Percentiles rank a stretch among this genome's conserved stretches.
These are phyloP conservation scores for Cassiopea andromeda DNA, from an alignment of 30 jellyfish, hydroid and myxozoan genomes.

Conservation along the genomic window DNA sequence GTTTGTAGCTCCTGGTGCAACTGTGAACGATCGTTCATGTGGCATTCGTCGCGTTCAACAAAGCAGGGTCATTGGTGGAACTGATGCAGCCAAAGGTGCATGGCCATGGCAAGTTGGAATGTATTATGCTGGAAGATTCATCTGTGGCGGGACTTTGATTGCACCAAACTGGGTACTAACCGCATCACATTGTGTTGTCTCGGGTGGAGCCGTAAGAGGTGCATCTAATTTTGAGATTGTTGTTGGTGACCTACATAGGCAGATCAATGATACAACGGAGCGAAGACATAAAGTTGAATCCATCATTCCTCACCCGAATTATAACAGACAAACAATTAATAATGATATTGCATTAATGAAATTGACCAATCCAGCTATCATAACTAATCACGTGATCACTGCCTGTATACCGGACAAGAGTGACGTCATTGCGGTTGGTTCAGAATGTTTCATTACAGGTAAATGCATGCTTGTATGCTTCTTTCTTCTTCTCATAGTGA, in stretches of 20 bases:
- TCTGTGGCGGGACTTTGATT: slow-evolving; percentile 69
- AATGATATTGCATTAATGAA: slow-evolving; percentile 72
- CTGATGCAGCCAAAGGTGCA: slow-evolving; percentile 65
- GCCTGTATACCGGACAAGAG: slow-evolving; percentile 61
- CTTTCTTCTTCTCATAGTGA: not conserved
- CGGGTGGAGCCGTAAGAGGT: not conserved
- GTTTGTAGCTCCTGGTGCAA: slow-evolving; percentile 21
- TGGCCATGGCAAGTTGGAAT: slow-evolving; percentile 82
- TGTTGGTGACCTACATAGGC: slow-evolving; percentile 44
- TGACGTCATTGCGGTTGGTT: slow-evolving; percentile 25
- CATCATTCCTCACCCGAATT: slow-evolving; percentile 13
- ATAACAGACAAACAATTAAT: not conserved
- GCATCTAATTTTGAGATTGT: slow-evolving; percentile 10
- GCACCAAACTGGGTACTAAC: slow-evolving; percentile 76
- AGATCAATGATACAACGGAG: slow-evolving; percentile 29
- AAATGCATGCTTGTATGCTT: not conserved
- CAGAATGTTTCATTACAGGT: slow-evolving; percentile 78
- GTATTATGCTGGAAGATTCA: slow-evolving; percentile 2
- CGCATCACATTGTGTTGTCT: slow-evolving; percentile 68
- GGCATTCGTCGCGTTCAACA: slow-evolving; percentile 49
- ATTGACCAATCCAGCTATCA: slow-evolving; percentile 54
- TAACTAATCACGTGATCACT: slow-evolving; percentile 60
- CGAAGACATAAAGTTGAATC: slow-evolving; percentile 8
- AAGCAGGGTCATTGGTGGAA: slow-evolving; percentile 58
- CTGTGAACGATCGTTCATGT: slow-evolving; percentile 42